Conservation (phyloP, 2,888 invertebrate genomes). For the Vannuccia rotundouncinata region DNA sequence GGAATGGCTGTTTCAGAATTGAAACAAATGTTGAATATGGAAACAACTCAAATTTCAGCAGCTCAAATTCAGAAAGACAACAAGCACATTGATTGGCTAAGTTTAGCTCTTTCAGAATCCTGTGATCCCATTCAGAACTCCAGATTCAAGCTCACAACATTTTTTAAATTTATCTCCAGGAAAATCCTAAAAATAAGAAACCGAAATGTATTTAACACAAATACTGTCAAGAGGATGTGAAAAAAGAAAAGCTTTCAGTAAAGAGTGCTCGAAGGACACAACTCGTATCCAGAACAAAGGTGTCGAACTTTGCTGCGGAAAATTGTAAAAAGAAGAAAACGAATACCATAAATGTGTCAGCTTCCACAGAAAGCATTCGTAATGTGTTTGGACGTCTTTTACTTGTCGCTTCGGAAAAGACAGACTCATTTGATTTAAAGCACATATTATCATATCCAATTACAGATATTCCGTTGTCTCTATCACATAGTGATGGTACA, state of each 20-base stretch:
- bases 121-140: background rate
- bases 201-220: background rate
- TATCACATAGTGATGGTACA: background rate
- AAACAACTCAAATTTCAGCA: background rate
- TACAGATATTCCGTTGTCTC: background rate
- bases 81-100: background rate
- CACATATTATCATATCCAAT: background rate
- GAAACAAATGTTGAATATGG: background rate
- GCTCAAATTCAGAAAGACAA: conserved; percentile 36
- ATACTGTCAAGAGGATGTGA: background rate
- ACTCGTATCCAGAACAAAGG: background rate
- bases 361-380: background rate
- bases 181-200: background rate
- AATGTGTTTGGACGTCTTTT: background rate
- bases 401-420: background rate
- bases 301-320: background rate
- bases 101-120: background rate
- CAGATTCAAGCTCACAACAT: background rate
- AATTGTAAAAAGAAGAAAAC: background rate
- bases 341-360: background rate
- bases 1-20: conserved; percentile 38
- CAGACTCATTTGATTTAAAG: background rate
- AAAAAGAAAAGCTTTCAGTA: background rate
- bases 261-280: background rate
- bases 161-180: background rate